Evolutionary conservation across 2,797 vertebrate species (phyloP).

Genomic region (Enoplosus armatus): DNA sequence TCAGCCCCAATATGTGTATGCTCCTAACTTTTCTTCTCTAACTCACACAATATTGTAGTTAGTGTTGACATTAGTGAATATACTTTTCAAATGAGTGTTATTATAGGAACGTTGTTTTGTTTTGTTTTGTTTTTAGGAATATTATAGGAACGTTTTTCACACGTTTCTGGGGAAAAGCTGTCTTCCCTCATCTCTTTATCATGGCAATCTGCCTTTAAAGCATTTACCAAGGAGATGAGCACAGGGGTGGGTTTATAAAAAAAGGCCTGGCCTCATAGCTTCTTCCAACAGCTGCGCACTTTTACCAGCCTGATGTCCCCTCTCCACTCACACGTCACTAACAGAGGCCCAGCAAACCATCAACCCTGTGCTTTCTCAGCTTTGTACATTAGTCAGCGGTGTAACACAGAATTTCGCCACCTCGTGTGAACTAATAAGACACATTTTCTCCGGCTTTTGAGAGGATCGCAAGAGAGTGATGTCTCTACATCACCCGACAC

Average conservation of each 20-base stretch:
- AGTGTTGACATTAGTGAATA: constrained; percentile 34
- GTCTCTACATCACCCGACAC: constrained; percentile 80
- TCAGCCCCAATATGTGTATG: constrained; percentile 43
- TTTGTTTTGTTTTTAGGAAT: not conserved
- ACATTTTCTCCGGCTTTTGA: constrained; percentile 80
- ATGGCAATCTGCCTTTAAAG: constrained; percentile 45
- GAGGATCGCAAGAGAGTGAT: constrained; percentile 78
- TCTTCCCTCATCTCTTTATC: constrained; percentile 23
- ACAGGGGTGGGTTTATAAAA: constrained; percentile 45
- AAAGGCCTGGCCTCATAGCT: constrained; percentile 41
- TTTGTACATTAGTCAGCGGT: constrained; percentile 85
- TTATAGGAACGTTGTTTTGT: constrained; percentile 3
- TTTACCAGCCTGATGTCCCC: constrained; percentile 71
- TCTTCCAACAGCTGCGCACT: constrained; percentile 74
- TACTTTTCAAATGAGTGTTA: constrained; percentile 33
- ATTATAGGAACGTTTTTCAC: constrained; percentile 17
- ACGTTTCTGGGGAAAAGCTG: constrained; percentile 24
- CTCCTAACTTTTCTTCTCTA: constrained; percentile 46
- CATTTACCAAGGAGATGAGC: constrained; percentile 64
- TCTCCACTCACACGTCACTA: constrained; percentile 66
- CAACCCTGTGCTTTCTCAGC: constrained; percentile 78
- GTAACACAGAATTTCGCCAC: constrained; percentile 85
- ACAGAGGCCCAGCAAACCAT: constrained; percentile 76
- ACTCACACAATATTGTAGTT: constrained; percentile 24
- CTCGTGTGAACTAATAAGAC: constrained; percentile 83